Evolutionary conservation across 2,113 vertebrate genomes (phyloP).

Genomic region (Phylloscopus whistleri): DNA sequence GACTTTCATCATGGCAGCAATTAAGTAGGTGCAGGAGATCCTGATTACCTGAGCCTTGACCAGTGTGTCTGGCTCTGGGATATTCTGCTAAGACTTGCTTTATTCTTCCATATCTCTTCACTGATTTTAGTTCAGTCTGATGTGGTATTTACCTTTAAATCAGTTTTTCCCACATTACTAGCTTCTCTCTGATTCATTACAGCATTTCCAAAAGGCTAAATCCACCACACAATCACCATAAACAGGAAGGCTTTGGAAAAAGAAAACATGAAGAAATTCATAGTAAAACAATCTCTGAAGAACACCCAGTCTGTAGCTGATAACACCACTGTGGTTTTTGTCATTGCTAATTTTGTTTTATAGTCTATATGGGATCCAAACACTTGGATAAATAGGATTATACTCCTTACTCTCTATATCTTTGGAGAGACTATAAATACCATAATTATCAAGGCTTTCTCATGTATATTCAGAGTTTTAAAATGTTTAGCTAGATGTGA

Average conservation of each 20-base stretch:
- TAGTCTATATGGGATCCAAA: background rate
- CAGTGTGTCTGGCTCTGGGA: background rate
- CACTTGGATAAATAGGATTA: background rate
- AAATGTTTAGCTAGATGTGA: background rate
- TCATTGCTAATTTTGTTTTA: background rate
- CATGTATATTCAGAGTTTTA: background rate
- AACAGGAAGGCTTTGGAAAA: background rate
- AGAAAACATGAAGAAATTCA: background rate
- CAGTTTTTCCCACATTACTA: background rate
- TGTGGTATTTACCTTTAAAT: background rate
- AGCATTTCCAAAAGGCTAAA: background rate
- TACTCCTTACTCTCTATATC: background rate
- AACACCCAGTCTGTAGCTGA: background rate
- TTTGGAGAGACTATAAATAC: background rate
- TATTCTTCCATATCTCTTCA: background rate
- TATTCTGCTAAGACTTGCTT: background rate
- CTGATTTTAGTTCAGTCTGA: background rate
- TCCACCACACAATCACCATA: background rate
- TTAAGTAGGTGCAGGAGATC: background rate
- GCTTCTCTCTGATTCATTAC: background rate
- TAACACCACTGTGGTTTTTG: background rate
- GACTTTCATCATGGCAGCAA: background rate
- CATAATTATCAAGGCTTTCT: background rate
- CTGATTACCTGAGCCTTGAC: fast-evolving
- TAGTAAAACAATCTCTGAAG: background rate